Conservation (phyloP, 2,113 vertebrate species). For the Lichenostomus cassidix region DNA sequence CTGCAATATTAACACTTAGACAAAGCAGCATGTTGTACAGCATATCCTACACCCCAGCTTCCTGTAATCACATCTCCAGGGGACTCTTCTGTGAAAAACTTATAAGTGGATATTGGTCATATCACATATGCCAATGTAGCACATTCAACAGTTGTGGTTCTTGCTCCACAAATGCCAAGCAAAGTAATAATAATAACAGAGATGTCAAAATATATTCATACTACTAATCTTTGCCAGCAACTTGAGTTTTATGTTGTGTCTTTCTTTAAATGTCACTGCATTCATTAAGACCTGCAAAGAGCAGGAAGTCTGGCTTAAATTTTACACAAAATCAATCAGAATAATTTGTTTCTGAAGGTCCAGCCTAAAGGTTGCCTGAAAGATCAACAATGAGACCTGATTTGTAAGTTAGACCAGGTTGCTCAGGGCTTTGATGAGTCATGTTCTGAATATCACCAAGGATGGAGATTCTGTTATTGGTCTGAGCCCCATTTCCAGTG, state of each 20-base stretch:
- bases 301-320: background rate
- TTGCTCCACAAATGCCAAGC: background rate
- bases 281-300: background rate
- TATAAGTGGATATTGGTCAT: background rate
- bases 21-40: background rate
- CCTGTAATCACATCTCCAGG: background rate
- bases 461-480: background rate
- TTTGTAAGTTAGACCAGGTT: background rate
- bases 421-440: background rate
- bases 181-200: background rate
- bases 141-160: background rate
- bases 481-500: background rate
- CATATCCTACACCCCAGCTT: background rate
- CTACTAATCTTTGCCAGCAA: background rate
- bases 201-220: background rate
- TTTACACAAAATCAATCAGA: background rate
- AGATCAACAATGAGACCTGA: background rate
- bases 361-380: background rate
- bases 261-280: background rate
- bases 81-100: background rate
- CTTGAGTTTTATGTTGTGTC: background rate
- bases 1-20: background rate
- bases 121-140: background rate
- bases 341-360: background rate
- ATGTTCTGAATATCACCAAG: background rate